These are phyloP conservation scores for Eueides isabella DNA, from an alignment of 1,140 invertebrate species.

Conservation along the genomic window DNA sequence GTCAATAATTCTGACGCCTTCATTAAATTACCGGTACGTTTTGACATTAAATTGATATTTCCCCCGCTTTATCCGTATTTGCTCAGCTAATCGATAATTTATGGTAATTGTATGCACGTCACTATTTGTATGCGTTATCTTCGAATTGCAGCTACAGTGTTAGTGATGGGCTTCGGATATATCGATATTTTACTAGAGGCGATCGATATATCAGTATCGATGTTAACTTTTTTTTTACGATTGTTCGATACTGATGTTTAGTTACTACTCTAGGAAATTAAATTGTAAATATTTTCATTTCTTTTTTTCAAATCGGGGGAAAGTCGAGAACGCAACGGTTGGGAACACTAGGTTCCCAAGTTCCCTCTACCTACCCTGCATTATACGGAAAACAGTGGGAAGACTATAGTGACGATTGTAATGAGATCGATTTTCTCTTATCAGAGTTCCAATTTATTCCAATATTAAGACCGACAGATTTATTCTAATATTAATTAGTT, in stretches of 20 bases:
- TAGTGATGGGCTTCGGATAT: background rate
- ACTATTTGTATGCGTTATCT: constrained; percentile 31
- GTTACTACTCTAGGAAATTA: no score
- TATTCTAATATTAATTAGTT: no score
- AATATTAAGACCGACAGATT: no score
- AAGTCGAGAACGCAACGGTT: background rate
- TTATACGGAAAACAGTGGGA: background rate
- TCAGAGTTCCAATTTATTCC: no score
- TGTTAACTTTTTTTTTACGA: no score
- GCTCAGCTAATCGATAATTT: constrained; percentile 31
- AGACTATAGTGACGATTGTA: no score
- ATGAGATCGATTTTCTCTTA: no score
- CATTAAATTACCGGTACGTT: background rate
- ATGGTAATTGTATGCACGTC: constrained; percentile 30
- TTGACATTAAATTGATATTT: constrained; percentile 6
- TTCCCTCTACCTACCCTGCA: background rate
- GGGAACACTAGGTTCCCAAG: no score
- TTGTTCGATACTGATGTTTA: no score
- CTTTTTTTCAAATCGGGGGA: background rate
- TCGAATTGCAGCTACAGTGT: constrained; percentile 11
- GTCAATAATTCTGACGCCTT: background rate
- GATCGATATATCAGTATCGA: no score
- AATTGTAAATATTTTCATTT: no score
- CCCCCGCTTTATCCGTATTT: constrained; percentile 26
- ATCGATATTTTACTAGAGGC: no score